A percentile compares a stretch with the other conserved stretches of the same genome.
Conservation (phyloP, 2,797 vertebrate genomes). For the Rhynchotus rufescens region DNA sequence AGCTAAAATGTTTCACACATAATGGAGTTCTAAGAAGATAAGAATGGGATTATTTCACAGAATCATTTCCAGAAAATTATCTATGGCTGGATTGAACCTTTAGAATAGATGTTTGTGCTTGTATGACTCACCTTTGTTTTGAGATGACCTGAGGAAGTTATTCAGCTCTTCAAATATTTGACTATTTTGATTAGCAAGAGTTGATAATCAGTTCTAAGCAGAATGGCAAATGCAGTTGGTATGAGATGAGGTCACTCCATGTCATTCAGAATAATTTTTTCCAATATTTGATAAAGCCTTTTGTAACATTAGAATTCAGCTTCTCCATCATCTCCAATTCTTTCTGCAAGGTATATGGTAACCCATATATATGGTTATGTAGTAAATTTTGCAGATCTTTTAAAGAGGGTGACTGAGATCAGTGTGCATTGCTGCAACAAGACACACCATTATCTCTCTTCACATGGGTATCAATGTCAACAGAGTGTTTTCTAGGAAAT, state of each 20-base stretch:
- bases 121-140: constrained; percentile 6
- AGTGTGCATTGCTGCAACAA: not conserved
- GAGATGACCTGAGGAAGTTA: not conserved
- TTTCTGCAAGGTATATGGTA: not conserved
- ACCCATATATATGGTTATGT: not conserved
- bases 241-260: constrained; percentile 2
- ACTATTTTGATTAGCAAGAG: not conserved
- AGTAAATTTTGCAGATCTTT: constrained; percentile 6
- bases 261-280: constrained; percentile 22
- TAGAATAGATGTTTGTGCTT: not conserved
- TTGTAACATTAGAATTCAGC: not conserved
- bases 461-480: not conserved
- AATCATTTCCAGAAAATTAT: not conserved
- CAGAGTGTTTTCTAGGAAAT: constrained; percentile 29
- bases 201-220: not conserved
- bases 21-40: constrained; percentile 19
- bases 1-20: not conserved
- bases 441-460: not conserved
- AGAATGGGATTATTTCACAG: not conserved
- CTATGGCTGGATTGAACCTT: not conserved
- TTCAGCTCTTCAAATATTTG: not conserved
- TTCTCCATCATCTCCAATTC: not conserved
- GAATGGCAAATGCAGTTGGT: not conserved
- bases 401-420: not conserved
- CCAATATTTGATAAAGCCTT: not conserved